Evolutionary conservation across 2,113 vertebrate species (phyloP), one percentile per base, ranked within the genome.

Genomic region (Smithornis capensis): DNA sequence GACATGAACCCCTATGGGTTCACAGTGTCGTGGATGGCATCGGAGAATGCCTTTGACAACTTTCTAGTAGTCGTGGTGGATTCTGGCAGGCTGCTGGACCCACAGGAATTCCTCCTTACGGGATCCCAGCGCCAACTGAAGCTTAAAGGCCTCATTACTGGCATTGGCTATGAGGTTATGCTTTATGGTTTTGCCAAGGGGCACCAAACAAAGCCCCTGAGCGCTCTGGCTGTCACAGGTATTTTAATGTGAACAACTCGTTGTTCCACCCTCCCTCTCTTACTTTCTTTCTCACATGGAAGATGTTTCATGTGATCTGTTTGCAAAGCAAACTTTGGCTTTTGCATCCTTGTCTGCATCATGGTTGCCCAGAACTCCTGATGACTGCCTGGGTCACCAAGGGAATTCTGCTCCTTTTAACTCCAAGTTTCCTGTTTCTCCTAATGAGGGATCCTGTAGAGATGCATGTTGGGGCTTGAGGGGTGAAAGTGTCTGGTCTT

Each of bases 1-100:
- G 98, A 98, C 83, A 97, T 98, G 95, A 99, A 98, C 96, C 99
- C 99, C 73, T 99, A 98, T 25, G 98, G 98, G 97, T 98, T 98
- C 97, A 98, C 98, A 94, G 96, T 98, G 94, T 97, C 98, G 94
- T 98, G 98, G 98, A 98, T 92, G 98, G 98, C 98, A 98, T 98
- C 92, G 91, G 97, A 98, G 95, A 97, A 98, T 98, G 98, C 98
- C 97, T 99, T 99, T 98, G 98, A 98, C 93, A 98, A 97, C 97
- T 99, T 99, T 97, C 97, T 98, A 92, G 97, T 99, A 97, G 98
- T 98, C 97, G 98, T 99, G 98, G 98, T 99, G 94, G 99, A 99
- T 97, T 99, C 99, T 70, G 99, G 99, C 95, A 98, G 98, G 98
- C 98, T 99, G 97, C 98, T 99, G 98, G 98, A 99, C 97, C 98